phyloP scores from a whole-genome alignment of 2,797 vertebrate species.

The Pangasius mekongensis region DNA sequence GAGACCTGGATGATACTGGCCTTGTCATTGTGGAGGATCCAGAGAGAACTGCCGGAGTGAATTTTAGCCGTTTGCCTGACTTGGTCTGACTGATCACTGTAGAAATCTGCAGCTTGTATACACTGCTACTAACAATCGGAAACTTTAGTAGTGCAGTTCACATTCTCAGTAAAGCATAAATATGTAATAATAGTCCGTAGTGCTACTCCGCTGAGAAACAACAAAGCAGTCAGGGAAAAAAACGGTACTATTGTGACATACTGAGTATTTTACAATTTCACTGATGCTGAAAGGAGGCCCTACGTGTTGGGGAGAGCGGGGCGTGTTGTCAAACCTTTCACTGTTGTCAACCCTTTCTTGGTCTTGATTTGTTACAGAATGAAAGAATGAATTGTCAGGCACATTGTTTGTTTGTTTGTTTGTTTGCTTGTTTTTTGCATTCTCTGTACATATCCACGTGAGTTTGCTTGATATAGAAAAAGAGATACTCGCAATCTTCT shows the following conservation, averaged over 20 bases:
- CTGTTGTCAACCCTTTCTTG: not conserved
- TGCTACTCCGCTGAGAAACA: not conserved
- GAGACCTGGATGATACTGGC: not conserved
- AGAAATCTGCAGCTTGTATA: not conserved
- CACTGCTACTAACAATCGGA: not conserved
- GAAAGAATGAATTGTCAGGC: not conserved
- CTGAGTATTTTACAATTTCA: not conserved
- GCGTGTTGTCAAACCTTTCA: not conserved
- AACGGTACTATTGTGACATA: not conserved
- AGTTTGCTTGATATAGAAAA: too few species aligned
- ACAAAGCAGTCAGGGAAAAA: not conserved
- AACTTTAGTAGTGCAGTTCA: not conserved
- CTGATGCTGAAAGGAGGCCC: not conserved
- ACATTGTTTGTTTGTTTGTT: too few species aligned
- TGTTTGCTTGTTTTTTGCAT: not conserved
- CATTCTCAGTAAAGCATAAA: not conserved
- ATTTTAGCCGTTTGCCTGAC: not conserved
- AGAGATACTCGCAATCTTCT: too few species aligned
- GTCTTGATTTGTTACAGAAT: not conserved
- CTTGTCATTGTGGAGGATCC: not conserved
- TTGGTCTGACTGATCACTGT: not conserved
- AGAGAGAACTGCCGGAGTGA: not conserved
- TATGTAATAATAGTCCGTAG: too few species aligned
- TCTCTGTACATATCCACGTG: too few species aligned
- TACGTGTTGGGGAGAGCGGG: not conserved